Percentiles rank a stretch among this genome's conserved stretches.
phyloP scores from a whole-genome alignment of 23 tunicate genomes.

The Oikopleura dioica region DNA sequence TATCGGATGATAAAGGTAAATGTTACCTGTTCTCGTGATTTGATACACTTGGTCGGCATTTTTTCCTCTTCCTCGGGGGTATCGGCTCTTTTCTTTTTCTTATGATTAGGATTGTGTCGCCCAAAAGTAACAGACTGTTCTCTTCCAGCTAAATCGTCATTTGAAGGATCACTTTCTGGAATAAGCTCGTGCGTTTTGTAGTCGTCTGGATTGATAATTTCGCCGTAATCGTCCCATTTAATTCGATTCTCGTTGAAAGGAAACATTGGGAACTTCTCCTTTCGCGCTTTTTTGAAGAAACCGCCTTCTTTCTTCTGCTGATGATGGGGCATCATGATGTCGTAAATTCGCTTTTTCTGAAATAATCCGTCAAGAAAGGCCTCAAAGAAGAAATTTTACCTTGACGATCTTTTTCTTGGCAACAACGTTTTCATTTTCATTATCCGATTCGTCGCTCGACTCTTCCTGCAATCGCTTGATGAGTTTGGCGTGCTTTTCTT shows the following conservation, averaged over 20 bases:
- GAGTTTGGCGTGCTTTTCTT: neutral
- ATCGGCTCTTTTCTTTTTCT: neutral
- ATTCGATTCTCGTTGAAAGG: conserved; percentile 42
- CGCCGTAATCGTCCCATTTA: conserved; percentile 97
- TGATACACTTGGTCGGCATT: conserved; percentile 66
- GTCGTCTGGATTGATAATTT: conserved; percentile 65
- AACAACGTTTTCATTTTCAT: too few relatives aligned
- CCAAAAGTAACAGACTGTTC: neutral
- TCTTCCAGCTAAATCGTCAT: neutral
- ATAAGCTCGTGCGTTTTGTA: conserved; percentile 21
- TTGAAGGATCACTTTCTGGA: conserved; percentile 29
- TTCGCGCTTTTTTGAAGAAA: conserved; percentile 54
- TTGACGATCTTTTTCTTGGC: too few relatives aligned
- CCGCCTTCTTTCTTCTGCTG: conserved; percentile 39
- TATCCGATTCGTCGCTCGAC: conserved; percentile 75
- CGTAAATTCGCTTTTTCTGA: too few relatives aligned
- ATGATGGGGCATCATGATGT: neutral
- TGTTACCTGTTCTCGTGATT: conserved; percentile 14
- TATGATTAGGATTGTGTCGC: neutral
- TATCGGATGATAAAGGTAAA: too few relatives aligned
- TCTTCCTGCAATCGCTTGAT: conserved; percentile 15
- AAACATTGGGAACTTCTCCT: conserved; percentile 46
- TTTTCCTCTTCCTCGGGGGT: conserved; percentile 22
- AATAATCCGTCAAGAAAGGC: too few relatives aligned
- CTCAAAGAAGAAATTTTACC: too few relatives aligned